Percentiles rank a stretch among this genome's conserved stretches.
These are phyloP conservation scores for Vidua chalybeata DNA, from an alignment of 2,113 vertebrate genomes.

Conservation along the genomic window DNA sequence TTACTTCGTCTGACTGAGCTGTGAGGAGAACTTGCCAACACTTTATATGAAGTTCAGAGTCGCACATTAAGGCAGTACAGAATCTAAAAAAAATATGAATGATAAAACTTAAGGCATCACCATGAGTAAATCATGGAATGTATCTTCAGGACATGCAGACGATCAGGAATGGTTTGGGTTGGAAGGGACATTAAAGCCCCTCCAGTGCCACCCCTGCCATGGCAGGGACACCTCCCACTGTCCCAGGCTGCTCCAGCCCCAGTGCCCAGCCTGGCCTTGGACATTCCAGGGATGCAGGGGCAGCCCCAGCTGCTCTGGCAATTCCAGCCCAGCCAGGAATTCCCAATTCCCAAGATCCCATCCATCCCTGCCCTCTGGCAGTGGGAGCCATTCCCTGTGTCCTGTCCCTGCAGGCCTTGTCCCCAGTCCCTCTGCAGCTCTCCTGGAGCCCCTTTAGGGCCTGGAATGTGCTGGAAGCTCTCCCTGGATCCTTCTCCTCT, in stretches of 20 bases:
- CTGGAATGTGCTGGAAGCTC: not conserved
- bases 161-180: not conserved
- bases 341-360: not conserved
- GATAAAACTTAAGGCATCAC: not conserved
- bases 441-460: not conserved
- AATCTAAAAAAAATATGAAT: not conserved
- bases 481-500: not conserved
- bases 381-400: not conserved
- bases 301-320: not conserved
- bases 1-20: not conserved
- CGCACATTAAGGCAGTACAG: not conserved
- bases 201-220: not conserved
- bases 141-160: too few relatives aligned
- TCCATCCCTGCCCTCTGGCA: not conserved
- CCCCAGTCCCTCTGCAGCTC: not conserved
- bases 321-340: not conserved
- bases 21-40: not conserved
- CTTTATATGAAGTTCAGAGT: not conserved
- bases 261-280: not conserved
- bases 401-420: not conserved
- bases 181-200: accelerated
- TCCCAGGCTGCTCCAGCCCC: not conserved
- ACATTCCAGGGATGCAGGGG: not conserved
- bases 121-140: accelerated
- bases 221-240: not conserved